These are phyloP conservation scores for Gavialis gangeticus DNA, from an alignment of 2,113 vertebrate species.

Conservation along the genomic window DNA sequence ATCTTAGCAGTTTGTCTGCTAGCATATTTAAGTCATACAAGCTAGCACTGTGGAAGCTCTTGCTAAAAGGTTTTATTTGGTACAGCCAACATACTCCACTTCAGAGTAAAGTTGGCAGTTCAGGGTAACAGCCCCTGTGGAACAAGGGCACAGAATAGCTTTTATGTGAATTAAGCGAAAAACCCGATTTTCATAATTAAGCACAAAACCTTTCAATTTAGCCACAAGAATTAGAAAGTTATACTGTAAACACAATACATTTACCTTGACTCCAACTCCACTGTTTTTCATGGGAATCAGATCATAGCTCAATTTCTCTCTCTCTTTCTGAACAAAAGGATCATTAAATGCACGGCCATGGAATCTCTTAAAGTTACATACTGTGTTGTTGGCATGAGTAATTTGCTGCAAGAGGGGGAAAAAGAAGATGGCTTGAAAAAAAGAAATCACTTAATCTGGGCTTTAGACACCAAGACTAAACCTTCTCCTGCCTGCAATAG, in stretches of 20 bases:
- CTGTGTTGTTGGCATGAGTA: slow-evolving; percentile 85
- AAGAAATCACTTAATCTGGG: not conserved
- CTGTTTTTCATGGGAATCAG: slow-evolving; percentile 84
- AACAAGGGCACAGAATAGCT: not conserved
- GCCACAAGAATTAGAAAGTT: not conserved
- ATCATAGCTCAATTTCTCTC: slow-evolving; percentile 80
- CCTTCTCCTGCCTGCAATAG: not conserved
- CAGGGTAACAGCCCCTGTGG: not conserved
- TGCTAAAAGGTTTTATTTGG: not conserved
- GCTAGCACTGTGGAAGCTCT: not conserved
- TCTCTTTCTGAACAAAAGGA: slow-evolving; percentile 83
- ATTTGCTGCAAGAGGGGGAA: slow-evolving; percentile 79
- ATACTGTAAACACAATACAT: not conserved
- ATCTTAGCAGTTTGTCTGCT: not conserved
- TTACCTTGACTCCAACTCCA: slow-evolving; percentile 86
- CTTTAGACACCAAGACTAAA: too few species aligned
- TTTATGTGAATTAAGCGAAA: not conserved
- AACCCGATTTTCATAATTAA: fast-evolving
- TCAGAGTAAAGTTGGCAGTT: slow-evolving; percentile 1
- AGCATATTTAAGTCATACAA: not conserved
- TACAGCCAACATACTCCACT: not conserved
- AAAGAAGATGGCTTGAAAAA: slow-evolving; percentile 4
- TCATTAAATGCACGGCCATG: slow-evolving; percentile 82
- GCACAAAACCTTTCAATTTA: not conserved
- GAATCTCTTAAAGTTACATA: slow-evolving; percentile 86